Conservation (phyloP, 2,888 invertebrate species). For the Allophyes oxyacanthae region DNA sequence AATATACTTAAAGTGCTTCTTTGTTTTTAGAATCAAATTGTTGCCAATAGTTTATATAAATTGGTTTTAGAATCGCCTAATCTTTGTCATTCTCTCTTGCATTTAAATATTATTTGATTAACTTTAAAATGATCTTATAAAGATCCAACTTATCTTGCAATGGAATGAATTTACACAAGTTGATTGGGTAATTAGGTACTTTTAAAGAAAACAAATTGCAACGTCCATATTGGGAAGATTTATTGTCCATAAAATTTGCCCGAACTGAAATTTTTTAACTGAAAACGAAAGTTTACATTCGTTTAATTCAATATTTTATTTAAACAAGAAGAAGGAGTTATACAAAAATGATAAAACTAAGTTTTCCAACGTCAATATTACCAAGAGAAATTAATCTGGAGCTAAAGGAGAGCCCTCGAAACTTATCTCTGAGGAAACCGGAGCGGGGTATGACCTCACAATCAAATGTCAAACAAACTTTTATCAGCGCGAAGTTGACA, state of each 20-base stretch:
- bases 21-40: constrained; percentile 52
- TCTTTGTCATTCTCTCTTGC: constrained; percentile 34
- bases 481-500: constrained; percentile 87
- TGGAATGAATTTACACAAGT: background rate
- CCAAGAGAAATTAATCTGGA: constrained; percentile 72
- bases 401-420: constrained; percentile 68
- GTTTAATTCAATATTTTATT: constrained; percentile 43
- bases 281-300: constrained; percentile 41
- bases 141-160: background rate
- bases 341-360: constrained; percentile 60
- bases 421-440: constrained; percentile 73
- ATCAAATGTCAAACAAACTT: constrained; percentile 87
- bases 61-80: constrained; percentile 38
- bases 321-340: constrained; percentile 43
- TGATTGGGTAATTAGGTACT: no score
- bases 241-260: constrained; percentile 7
- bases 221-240: no score
- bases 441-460: constrained; percentile 80
- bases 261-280: constrained; percentile 16
- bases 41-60: constrained; percentile 45
- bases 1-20: constrained; percentile 44
- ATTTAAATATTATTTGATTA: constrained; percentile 23
- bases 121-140: constrained; percentile 7
- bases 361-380: constrained; percentile 62
- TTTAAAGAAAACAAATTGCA: no score